Evolutionary conservation across 2,113 vertebrate species (phyloP).

Genomic region (Falcunculus frontatus): DNA sequence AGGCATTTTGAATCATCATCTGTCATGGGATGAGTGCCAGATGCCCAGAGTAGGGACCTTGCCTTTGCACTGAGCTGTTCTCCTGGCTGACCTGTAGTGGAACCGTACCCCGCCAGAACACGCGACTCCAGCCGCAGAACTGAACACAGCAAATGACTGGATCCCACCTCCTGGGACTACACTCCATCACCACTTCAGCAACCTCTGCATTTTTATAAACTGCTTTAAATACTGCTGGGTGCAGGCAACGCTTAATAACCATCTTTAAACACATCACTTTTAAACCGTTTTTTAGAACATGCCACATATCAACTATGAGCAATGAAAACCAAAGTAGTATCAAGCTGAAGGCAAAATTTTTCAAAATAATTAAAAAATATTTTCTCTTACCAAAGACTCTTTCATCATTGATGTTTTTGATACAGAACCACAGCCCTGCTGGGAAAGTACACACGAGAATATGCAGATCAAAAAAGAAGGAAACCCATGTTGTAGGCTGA

Average conservation of each 20-base stretch:
- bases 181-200: background rate
- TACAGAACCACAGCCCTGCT: slow-evolving; percentile 98
- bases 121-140: background rate
- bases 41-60: background rate
- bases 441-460: slow-evolving; percentile 99
- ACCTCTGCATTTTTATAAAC: background rate
- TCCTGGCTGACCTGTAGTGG: background rate
- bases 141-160: background rate
- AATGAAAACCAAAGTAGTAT: background rate
- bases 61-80: background rate
- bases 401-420: slow-evolving; percentile 97
- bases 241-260: background rate
- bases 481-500: slow-evolving; percentile 98
- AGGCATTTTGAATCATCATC: background rate
- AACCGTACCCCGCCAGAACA: rapidly evolving
- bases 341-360: background rate
- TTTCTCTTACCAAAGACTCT: slow-evolving; percentile 90
- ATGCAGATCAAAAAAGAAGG: slow-evolving; percentile 99
- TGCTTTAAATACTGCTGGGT: background rate
- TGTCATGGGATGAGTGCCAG: background rate
- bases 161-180: background rate
- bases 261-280: background rate
- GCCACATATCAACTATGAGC: background rate
- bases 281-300: background rate
- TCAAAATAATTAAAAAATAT: slow-evolving; percentile 27